Percentiles rank a stretch among this genome's conserved stretches.
These are phyloP conservation scores for Dicyrtoma fusca DNA, from an alignment of 2,888 invertebrate genomes.

Conservation along the genomic window DNA sequence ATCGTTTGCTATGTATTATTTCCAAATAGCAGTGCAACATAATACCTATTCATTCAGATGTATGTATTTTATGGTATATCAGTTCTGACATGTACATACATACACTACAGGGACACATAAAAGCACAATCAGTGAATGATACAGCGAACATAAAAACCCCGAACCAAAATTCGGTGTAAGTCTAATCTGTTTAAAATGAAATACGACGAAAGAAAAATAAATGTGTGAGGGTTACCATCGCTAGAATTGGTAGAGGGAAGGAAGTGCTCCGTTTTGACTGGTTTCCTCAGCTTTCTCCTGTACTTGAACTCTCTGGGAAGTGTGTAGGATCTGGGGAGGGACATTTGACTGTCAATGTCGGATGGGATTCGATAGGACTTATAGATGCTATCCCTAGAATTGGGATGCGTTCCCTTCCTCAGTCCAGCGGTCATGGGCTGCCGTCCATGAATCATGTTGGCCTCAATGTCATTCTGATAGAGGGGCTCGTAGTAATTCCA, in stretches of 20 bases:
- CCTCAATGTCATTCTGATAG: slow-evolving; percentile 45
- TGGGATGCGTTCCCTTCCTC: slow-evolving; percentile 42
- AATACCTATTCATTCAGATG: too few relatives aligned
- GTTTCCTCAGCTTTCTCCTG: slow-evolving; percentile 67
- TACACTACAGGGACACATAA: too few relatives aligned
- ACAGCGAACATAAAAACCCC: not conserved
- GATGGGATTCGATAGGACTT: slow-evolving; percentile 67
- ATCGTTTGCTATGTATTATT: too few relatives aligned
- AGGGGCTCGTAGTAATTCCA: slow-evolving; percentile 55
- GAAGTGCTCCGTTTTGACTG: slow-evolving; percentile 70
- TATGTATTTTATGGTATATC: too few relatives aligned
- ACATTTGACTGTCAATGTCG: slow-evolving; percentile 76
- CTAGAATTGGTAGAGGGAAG: slow-evolving; percentile 83
- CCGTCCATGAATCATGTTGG: not conserved
- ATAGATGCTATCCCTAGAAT: slow-evolving; percentile 58
- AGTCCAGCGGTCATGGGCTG: slow-evolving; percentile 11
- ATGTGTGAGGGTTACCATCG: slow-evolving; percentile 66
- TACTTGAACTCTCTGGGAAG: slow-evolving; percentile 83
- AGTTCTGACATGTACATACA: too few relatives aligned
- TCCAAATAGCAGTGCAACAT: too few relatives aligned
- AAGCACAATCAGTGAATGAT: not conserved
- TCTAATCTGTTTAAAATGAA: too few relatives aligned
- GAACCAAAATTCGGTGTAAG: too few relatives aligned
- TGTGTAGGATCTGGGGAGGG: slow-evolving; percentile 81
- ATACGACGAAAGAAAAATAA: not conserved